Percentiles rank a stretch among this genome's conserved stretches.
phyloP scores from a whole-genome alignment of 2,113 vertebrate species.

The Columba livia region DNA sequence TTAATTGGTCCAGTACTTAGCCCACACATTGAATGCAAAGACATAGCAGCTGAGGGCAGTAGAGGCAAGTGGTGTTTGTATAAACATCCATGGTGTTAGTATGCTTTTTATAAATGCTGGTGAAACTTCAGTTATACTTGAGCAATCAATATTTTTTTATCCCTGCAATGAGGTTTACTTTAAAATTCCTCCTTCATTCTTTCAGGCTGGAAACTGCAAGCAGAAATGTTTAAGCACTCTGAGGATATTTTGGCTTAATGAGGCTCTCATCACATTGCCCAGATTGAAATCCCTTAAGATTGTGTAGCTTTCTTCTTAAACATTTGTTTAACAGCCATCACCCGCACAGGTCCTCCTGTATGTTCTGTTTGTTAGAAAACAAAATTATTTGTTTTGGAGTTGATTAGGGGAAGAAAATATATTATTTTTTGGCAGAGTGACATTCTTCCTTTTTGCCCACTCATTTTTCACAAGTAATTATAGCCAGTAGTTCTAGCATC shows the following conservation, averaged over 20 bases:
- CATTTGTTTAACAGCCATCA: background rate
- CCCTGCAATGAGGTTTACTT: background rate
- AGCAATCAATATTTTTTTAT: background rate
- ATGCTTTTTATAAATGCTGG: background rate
- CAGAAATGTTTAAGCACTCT: background rate
- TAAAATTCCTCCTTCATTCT: background rate
- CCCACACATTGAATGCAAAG: background rate
- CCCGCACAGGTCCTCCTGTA: background rate
- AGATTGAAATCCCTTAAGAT: background rate
- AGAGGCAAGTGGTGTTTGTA: background rate
- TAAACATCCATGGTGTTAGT: background rate
- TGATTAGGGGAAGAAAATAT: background rate
- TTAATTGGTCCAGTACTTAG: background rate
- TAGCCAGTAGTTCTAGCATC: background rate
- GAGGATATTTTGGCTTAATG: background rate
- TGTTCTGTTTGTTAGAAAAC: background rate
- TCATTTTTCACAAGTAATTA: background rate
- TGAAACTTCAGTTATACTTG: background rate
- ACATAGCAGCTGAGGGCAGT: background rate
- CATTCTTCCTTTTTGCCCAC: background rate
- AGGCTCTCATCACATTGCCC: background rate
- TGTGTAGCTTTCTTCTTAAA: background rate
- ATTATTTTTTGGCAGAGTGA: background rate
- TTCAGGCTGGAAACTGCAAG: background rate
- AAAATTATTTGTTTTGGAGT: background rate